Conservation (phyloP, 2,113 vertebrate genomes). For the Neodontobutis hainanensis region DNA sequence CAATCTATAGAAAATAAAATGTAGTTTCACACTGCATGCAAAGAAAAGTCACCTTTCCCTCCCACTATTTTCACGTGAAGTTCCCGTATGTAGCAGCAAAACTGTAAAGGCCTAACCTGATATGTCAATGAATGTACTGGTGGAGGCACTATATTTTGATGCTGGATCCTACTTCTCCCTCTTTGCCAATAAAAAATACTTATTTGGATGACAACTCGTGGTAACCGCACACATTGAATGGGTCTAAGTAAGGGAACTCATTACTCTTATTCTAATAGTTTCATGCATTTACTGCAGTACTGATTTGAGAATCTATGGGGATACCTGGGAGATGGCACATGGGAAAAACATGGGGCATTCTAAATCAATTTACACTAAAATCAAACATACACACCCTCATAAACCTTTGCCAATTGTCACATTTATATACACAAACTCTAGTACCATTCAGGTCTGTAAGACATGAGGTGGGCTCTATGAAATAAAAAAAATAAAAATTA, state of each 20-base stretch:
- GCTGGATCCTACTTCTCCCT: slow-evolving; percentile 45
- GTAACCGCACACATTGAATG: slow-evolving; percentile 17
- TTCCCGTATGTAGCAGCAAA: slow-evolving; percentile 76
- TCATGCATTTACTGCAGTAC: slow-evolving; percentile 23
- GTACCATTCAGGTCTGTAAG: slow-evolving; percentile 52
- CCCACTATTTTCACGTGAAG: slow-evolving; percentile 26
- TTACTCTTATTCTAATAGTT: neutral
- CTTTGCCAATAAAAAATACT: slow-evolving; percentile 53
- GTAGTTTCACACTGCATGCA: slow-evolving; percentile 81
- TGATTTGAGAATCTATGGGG: slow-evolving; percentile 22
- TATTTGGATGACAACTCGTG: slow-evolving; percentile 12
- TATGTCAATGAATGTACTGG: slow-evolving; percentile 75
- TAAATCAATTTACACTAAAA: slow-evolving; percentile 51
- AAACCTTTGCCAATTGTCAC: slow-evolving; percentile 64
- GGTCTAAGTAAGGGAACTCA: slow-evolving; percentile 13
- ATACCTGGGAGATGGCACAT: slow-evolving; percentile 29
- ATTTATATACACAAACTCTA: slow-evolving; percentile 68
- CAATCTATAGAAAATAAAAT: slow-evolving; percentile 64
- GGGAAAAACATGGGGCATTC: slow-evolving; percentile 34
- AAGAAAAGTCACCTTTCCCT: slow-evolving; percentile 63
- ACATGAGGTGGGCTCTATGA: slow-evolving; percentile 48
- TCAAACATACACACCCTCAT: slow-evolving; percentile 59
- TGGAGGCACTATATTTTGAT: slow-evolving; percentile 78
- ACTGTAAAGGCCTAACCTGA: slow-evolving; percentile 78
- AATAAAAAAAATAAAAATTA: too few species aligned